phyloP scores from a whole-genome alignment of 23 tunicate genomes.

The Oikopleura dioica region DNA sequence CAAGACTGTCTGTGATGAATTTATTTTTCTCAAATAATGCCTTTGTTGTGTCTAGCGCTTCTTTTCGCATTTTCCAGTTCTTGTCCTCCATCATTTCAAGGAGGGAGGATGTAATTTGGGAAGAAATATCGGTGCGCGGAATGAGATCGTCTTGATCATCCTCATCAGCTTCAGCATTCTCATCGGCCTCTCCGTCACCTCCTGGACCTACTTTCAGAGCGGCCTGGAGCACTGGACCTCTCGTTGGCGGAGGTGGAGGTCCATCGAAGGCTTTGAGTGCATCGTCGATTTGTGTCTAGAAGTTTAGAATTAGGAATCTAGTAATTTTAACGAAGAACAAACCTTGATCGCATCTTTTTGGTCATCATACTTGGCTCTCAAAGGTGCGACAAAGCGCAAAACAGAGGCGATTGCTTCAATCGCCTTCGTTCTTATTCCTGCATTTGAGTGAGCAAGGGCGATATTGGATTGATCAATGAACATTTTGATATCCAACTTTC shows the following conservation, averaged over 20 bases:
- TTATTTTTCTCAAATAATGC: slow-evolving; percentile 53
- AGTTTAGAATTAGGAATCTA: too few species aligned
- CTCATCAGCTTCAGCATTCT: not conserved
- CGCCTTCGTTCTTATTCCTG: not conserved
- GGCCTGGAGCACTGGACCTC: not conserved
- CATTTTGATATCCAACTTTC: not conserved
- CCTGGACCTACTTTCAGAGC: not conserved
- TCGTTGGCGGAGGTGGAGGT: not conserved
- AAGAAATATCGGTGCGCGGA: slow-evolving; percentile 16
- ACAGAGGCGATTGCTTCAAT: not conserved
- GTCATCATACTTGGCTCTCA: not conserved
- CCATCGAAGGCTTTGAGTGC: not conserved
- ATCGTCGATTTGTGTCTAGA: not conserved
- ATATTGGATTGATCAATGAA: not conserved
- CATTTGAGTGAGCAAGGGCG: not conserved
- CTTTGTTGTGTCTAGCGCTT: slow-evolving; percentile 36
- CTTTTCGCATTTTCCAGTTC: slow-evolving; percentile 68
- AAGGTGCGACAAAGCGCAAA: not conserved
- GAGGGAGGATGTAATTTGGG: slow-evolving; percentile 41
- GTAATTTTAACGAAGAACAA: too few species aligned
- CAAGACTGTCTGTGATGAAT: slow-evolving; percentile 31
- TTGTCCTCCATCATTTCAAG: slow-evolving; percentile 30
- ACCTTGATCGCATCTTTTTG: not conserved
- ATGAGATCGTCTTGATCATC: not conserved
- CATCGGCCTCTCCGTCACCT: too few species aligned